These are phyloP conservation scores for Chromis chromis DNA, from an alignment of 2,797 vertebrate genomes.

Conservation along the genomic window DNA sequence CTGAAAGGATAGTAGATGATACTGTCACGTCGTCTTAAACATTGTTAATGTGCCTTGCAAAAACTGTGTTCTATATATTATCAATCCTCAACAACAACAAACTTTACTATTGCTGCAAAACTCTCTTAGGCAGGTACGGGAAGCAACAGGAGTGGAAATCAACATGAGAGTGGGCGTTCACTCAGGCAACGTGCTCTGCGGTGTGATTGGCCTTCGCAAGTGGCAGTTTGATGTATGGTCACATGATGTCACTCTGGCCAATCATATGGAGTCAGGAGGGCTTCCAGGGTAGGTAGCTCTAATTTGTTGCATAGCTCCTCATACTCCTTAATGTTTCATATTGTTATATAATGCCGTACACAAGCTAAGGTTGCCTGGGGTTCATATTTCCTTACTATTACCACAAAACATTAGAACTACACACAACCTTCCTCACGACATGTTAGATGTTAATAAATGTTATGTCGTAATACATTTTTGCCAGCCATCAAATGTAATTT, in stretches of 20 bases:
- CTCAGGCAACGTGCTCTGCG: slow-evolving; percentile 96
- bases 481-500: neutral
- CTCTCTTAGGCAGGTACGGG: slow-evolving; percentile 90
- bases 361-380: neutral
- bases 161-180: slow-evolving; percentile 98
- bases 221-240: slow-evolving; percentile 99
- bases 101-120: slow-evolving; percentile 13
- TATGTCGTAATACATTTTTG: neutral
- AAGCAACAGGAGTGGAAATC: slow-evolving; percentile 96
- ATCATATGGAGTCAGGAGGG: slow-evolving; percentile 98
- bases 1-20: neutral
- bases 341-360: neutral
- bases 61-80: neutral
- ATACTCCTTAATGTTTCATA: neutral
- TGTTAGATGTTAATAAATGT: neutral
- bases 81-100: neutral
- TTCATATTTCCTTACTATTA: neutral
- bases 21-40: neutral
- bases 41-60: slow-evolving; percentile 9
- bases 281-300: slow-evolving; percentile 89
- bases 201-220: slow-evolving; percentile 96
- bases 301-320: neutral
- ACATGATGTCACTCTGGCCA: slow-evolving; percentile 96
- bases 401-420: no score
- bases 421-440: no score